Base-by-base conservation (phyloP, 2,888 invertebrate species). In the Rosalia funebris region DNA sequence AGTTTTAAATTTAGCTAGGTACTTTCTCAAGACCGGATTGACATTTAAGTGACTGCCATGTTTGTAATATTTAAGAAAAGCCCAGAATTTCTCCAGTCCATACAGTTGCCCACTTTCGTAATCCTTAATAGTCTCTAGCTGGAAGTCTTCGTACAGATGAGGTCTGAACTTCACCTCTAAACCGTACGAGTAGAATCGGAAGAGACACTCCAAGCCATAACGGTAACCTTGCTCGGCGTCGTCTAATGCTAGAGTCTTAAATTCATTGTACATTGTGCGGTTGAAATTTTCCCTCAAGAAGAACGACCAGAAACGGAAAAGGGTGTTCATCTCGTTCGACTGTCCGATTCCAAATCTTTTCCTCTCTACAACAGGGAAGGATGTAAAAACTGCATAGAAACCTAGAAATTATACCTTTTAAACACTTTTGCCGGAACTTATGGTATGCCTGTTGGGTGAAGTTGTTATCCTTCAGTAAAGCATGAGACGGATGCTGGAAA, bases 251-350 rank as follows among this genome's bases (percentile, higher is more conserved):
- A 96, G 81, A 15, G 87, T 85, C 75, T 91, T 89, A 83, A 99
- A 99, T 83, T 99, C 98, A 72, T 92, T 91, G 82, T 98, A 99
- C 98, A 99, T 99, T 69, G 90, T 95, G 72, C 93, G 89, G 83
- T 99, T 99, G 84, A 97, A 99, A 80, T 98, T 96, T 80, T 98
- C 98, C 62, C 99, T 85, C 66, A 99, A 85, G 87, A 99, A 99
- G 88, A 98, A 98, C 20, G 98, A 98, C 99, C 99, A 99, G 85
- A 99, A 99, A 63, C 99, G 87, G 86, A 97, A 99, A 48, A 99
- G 85, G 0, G 99, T 99, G 83, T 99, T 99, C 98, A 99, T 99
- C 83, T 99, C 99, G 77, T 95, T 96, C 3, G 96, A 96, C 77
- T 93, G 93, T 0, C 98, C 98, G 74, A 91, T 91, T 62, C 98